Base-by-base conservation (phyloP, 1,140 invertebrate genomes). In the Drosophila truncata region DNA sequence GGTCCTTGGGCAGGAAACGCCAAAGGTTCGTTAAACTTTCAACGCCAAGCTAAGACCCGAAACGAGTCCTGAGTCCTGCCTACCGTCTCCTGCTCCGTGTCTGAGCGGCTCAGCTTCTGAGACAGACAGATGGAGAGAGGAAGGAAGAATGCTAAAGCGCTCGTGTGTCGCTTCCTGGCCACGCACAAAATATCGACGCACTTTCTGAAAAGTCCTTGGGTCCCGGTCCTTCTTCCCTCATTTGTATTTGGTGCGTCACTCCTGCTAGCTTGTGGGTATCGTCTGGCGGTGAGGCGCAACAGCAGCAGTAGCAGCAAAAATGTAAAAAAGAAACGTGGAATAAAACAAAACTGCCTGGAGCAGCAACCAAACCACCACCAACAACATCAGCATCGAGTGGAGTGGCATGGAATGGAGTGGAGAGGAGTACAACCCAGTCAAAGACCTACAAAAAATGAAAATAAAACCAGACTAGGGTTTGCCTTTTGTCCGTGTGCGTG, bases 141-240 rank as follows among this genome's bases (percentile, higher is more conserved):
- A 4, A 54, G 5, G 27, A 9, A 10, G 31, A 37, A 39, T 39
- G 25, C 54, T 46, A 29, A 46, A n/a, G 31, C 55, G 55, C 63
- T 77, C 75, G 75, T 78, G 75, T 63, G 64, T 63, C 54, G 85
- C 81, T 88, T 88, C 82, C 84, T 88, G 81, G 81, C 85, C 82
- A 88, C 85, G 85, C 85, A 88, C 85, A 88, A 90, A 88, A 88
- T 85, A 85, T 90, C 85, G 78, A 88, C 85, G 85, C 85, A 88
- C 85, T 90, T 88, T 86, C 81, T 72, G 80, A 69, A 77, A 77
- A 85, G 85, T 91, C 74, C 78, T 82, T 78, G 63, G 67, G 44
- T 60, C 69, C 50, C 49, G 59, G 64, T 63, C 59, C 64, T 71
- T 41, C 59, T 78, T 63, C 58, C 58, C 76, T 79, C 78, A 86